Evolutionary conservation across 2,888 invertebrate species (phyloP).

Genomic region (Myopa tessellatipennis): DNA sequence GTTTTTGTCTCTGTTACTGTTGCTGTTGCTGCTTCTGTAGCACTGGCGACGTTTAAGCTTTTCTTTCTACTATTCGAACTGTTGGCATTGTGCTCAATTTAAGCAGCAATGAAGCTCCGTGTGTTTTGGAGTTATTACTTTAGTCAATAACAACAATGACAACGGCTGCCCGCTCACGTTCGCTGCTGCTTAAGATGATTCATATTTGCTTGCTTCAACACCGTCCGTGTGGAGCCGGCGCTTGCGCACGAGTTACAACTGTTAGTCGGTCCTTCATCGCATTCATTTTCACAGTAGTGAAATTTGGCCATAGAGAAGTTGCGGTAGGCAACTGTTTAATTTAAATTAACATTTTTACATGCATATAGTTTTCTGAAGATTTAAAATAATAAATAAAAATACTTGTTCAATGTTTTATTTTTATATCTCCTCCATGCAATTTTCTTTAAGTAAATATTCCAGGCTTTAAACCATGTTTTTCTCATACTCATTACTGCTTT

Average conservation of each 20-base stretch:
- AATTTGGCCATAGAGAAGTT: not conserved
- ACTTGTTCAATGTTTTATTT: not conserved
- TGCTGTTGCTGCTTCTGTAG: slow-evolving; percentile 6
- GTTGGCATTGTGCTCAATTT: slow-evolving; percentile 30
- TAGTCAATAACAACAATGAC: slow-evolving; percentile 10
- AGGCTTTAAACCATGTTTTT: too few relatives aligned
- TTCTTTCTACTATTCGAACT: not conserved
- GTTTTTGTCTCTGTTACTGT: not conserved
- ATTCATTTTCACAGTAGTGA: not conserved
- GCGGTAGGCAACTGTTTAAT: not conserved
- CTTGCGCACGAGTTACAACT: slow-evolving; percentile 17
- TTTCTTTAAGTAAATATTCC: too few relatives aligned
- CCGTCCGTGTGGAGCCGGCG: slow-evolving; percentile 6
- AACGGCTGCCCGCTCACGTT: not conserved
- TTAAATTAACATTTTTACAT: not conserved
- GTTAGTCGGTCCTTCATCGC: not conserved
- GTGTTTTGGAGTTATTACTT: slow-evolving; percentile 1
- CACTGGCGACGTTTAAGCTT: slow-evolving; percentile 7
- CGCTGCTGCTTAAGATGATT: slow-evolving; percentile 30
- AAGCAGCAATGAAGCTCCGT: slow-evolving; percentile 12
- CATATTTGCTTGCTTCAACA: slow-evolving; percentile 14
- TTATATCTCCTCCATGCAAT: too few relatives aligned
- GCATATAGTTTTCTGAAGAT: too few relatives aligned
- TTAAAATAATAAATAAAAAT: too few relatives aligned
- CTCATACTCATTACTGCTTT: too few relatives aligned